A percentile compares a stretch with the other conserved stretches of the same genome.
Conservation (phyloP, 1,140 invertebrate species). For the Halictus rubicundus region DNA sequence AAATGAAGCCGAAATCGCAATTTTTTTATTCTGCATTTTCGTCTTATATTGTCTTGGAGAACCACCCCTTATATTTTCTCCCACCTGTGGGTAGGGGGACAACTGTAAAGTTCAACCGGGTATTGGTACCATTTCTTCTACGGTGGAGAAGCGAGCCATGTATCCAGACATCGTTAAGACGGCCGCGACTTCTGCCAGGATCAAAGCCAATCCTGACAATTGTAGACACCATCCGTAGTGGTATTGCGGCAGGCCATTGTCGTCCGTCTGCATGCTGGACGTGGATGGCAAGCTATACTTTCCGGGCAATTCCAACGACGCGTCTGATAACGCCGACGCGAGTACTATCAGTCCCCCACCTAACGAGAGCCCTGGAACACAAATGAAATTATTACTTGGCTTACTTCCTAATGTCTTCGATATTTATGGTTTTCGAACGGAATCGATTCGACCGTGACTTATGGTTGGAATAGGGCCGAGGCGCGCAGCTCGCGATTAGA, state of each 20-base stretch:
- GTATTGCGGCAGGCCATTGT: slow-evolving; percentile 81
- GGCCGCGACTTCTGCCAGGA: slow-evolving; percentile 85
- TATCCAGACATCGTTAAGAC: slow-evolving; percentile 84
- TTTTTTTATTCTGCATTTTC: no score
- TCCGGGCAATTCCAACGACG: slow-evolving; percentile 80
- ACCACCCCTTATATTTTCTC: no score
- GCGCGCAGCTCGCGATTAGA: neutral
- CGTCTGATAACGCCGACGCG: slow-evolving; percentile 84
- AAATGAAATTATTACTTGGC: slow-evolving; percentile 46
- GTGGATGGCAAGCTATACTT: slow-evolving; percentile 76
- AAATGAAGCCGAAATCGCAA: no score
- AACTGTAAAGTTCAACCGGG: no score
- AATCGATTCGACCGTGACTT: slow-evolving; percentile 16
- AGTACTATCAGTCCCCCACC: slow-evolving; percentile 84
- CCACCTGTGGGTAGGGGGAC: no score
- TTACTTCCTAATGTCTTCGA: slow-evolving; percentile 13
- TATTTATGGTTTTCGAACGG: slow-evolving; percentile 26
- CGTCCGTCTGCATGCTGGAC: slow-evolving; percentile 70
- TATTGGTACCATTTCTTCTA: slow-evolving; percentile 83
- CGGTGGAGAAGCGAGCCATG: slow-evolving; percentile 83
- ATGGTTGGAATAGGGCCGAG: neutral
- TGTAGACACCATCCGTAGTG: slow-evolving; percentile 88
- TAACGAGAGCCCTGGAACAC: slow-evolving; percentile 83
- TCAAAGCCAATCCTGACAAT: slow-evolving; percentile 84
- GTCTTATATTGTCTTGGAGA: no score